phyloP scores from a whole-genome alignment of 2,888 invertebrate genomes.

The Crioceris asparagi region DNA sequence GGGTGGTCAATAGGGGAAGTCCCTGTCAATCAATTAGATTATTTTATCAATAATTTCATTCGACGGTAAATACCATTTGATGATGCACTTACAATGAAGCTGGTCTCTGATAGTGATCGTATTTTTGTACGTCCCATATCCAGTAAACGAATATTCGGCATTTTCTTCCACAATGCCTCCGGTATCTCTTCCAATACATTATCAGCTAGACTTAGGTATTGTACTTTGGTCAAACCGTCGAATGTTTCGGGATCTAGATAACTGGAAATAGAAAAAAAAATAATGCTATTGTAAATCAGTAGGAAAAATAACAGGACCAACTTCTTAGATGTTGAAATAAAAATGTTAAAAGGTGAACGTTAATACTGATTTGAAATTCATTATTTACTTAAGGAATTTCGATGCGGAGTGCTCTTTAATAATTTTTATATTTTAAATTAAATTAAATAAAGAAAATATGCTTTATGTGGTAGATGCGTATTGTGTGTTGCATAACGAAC shows the following conservation, averaged over 20 bases:
- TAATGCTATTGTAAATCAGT: too few species aligned
- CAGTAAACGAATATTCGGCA: constrained; percentile 67
- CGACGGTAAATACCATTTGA: neutral
- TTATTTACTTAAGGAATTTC: too few species aligned
- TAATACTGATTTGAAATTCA: too few species aligned
- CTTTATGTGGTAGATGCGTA: too few species aligned
- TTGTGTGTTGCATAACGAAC: too few species aligned
- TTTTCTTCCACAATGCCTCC: constrained; percentile 59
- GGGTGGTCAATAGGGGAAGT: constrained; percentile 51
- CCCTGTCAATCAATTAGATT: constrained; percentile 35
- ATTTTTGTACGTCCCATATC: constrained; percentile 76
- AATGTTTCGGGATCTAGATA: constrained; percentile 63
- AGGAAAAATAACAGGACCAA: too few species aligned
- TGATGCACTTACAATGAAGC: constrained; percentile 54
- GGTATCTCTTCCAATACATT: constrained; percentile 69
- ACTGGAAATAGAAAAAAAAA: constrained; percentile 44
- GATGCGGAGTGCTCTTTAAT: too few species aligned
- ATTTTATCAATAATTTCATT: too few species aligned
- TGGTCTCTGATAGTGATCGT: constrained; percentile 58
- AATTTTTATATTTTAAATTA: too few species aligned
- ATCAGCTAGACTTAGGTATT: constrained; percentile 70
- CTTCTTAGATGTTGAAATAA: too few species aligned
- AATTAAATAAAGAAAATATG: too few species aligned
- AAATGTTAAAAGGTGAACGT: too few species aligned
- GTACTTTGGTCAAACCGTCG: constrained; percentile 60